phyloP scores from a whole-genome alignment of 2,797 vertebrate genomes.

The Poeciliopsis presidionis region DNA sequence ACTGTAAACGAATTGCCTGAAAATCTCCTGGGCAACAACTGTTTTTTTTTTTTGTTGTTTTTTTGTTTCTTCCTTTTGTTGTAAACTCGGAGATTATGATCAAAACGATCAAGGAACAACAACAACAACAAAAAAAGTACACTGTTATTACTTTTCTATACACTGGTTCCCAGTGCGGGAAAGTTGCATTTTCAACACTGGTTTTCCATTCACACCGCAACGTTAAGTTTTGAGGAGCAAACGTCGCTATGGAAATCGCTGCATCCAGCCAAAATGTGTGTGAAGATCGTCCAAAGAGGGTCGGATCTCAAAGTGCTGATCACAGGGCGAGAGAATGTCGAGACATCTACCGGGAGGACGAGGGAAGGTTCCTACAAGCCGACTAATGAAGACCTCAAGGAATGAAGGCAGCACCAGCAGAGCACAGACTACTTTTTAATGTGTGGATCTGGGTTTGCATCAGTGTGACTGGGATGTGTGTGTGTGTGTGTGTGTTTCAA shows the following conservation, averaged over 20 bases:
- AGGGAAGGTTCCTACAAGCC: slow-evolving; percentile 37
- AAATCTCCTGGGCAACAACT: slow-evolving; percentile 41
- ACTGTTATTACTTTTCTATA: slow-evolving; percentile 59
- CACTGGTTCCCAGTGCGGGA: slow-evolving; percentile 39
- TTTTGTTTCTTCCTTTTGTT: slow-evolving; percentile 35
- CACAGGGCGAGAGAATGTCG: slow-evolving; percentile 16
- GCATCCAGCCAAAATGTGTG: slow-evolving; percentile 30
- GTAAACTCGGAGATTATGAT: slow-evolving; percentile 41
- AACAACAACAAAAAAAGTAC: slow-evolving; percentile 3
- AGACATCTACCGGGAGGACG: slow-evolving; percentile 18
- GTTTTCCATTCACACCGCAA: slow-evolving; percentile 38
- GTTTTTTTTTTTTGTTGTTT: slow-evolving; percentile 7
- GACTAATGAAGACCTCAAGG: slow-evolving; percentile 68
- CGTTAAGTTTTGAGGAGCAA: slow-evolving; percentile 26
- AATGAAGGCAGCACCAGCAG: slow-evolving; percentile 66
- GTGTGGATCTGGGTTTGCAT: slow-evolving; percentile 27
- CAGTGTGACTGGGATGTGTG: slow-evolving; percentile 24
- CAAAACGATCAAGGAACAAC: slow-evolving; percentile 33
- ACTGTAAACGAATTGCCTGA: slow-evolving; percentile 34
- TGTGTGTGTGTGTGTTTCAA: slow-evolving; percentile 20
- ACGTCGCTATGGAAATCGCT: slow-evolving; percentile 29
- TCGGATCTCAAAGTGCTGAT: slow-evolving; percentile 40
- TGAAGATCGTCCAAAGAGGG: slow-evolving; percentile 23
- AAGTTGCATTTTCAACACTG: slow-evolving; percentile 53
- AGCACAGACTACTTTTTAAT: slow-evolving; percentile 40